A percentile compares a stretch with the other conserved stretches of the same genome.
These are phyloP conservation scores for Agriopis marginaria DNA, from an alignment of 2,888 invertebrate genomes.

Conservation along the genomic window DNA sequence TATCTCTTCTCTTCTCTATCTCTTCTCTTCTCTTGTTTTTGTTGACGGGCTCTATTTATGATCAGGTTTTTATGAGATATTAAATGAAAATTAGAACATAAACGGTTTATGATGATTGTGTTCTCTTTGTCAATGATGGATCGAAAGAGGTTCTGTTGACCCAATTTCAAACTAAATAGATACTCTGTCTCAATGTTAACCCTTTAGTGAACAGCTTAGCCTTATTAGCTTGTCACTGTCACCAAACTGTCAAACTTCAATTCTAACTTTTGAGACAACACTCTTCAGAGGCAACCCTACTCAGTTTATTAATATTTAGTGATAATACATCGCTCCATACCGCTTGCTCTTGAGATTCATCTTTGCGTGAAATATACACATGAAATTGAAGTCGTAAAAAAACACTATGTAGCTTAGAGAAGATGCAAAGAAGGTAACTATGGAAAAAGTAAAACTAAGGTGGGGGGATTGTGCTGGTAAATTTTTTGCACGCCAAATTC, in stretches of 20 bases:
- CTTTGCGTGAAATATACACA: conserved; percentile 11
- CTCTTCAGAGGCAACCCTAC: conserved; percentile 36
- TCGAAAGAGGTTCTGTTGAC: neutral
- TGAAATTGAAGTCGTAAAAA: conserved; percentile 17
- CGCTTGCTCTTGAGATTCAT: conserved; percentile 29
- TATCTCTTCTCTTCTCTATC: no score
- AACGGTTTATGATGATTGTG: no score
- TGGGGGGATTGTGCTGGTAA: no score
- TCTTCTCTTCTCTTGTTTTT: no score
- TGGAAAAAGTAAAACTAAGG: no score
- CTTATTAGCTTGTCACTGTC: conserved; percentile 17
- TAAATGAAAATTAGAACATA: no score
- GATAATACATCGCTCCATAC: conserved; percentile 32
- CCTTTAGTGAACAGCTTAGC: conserved; percentile 10
- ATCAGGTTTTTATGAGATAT: no score
- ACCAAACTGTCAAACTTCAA: conserved; percentile 16
- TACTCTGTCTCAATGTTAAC: neutral
- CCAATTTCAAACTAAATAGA: neutral
- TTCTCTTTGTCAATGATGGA: no score
- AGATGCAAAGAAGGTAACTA: no score
- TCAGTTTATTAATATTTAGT: conserved; percentile 46
- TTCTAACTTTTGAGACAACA: conserved; percentile 24
- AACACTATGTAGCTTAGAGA: neutral
- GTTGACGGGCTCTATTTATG: no score
- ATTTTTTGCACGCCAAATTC: no score